Evolutionary conservation across 2,888 invertebrate genomes (phyloP).

Genomic region (Drosophila nr. medialis): DNA sequence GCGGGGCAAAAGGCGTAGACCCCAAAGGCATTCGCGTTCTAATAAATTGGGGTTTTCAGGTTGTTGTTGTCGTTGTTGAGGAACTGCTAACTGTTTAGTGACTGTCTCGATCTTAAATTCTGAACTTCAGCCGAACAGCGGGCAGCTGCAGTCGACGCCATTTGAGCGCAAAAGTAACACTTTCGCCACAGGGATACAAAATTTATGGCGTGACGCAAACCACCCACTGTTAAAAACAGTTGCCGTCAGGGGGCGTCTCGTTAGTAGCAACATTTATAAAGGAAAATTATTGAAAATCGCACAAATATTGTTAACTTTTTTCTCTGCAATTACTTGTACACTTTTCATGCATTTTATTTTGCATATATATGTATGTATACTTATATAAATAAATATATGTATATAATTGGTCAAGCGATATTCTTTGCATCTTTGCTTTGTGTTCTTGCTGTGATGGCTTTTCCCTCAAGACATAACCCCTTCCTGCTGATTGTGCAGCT

Average conservation of each 20-base stretch:
- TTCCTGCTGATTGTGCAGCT: neutral
- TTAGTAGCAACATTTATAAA: neutral
- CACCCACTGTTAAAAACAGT: constrained; percentile 52
- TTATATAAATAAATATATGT: neutral
- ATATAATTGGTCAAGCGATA: constrained; percentile 24
- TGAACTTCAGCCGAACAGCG: constrained; percentile 7
- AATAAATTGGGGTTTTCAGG: constrained; percentile 4
- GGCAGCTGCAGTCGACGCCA: constrained; percentile 20
- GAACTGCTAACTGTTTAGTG: constrained; percentile 2
- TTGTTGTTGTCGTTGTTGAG: neutral
- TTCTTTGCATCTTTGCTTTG: constrained; percentile 38
- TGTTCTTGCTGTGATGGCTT: neutral
- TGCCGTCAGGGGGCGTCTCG: constrained; percentile 14
- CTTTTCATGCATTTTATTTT: constrained; percentile 10
- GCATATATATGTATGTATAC: no score
- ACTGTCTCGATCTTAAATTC: constrained; percentile 37
- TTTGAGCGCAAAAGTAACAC: constrained; percentile 51
- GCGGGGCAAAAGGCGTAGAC: neutral
- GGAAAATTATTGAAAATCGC: constrained; percentile 55
- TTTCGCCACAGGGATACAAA: constrained; percentile 35
- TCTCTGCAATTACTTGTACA: no score
- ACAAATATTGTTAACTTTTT: no score
- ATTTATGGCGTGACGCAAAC: constrained; percentile 10
- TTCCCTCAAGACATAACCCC: constrained; percentile 27
- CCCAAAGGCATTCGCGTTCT: constrained; percentile 10